Conservation (phyloP, 2,888 invertebrate genomes). For the Lingula anatina region DNA sequence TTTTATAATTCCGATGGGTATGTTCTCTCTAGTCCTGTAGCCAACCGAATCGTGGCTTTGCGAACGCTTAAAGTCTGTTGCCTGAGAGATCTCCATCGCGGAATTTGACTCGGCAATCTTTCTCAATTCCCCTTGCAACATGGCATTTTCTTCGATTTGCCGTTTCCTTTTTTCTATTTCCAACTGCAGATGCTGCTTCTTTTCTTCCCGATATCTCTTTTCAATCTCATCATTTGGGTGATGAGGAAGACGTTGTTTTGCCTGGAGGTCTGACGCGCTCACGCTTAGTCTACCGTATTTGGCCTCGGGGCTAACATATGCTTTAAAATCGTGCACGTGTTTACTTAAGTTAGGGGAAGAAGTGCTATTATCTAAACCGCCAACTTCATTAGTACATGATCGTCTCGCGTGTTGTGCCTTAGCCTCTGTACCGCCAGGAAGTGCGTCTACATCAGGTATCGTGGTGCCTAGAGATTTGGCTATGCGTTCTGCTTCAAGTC, state of each 20-base stretch:
- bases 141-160: conserved; percentile 60
- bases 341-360: neutral
- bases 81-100: no score
- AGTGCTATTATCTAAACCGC: no score
- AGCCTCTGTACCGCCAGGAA: neutral
- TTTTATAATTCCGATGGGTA: conserved; percentile 43
- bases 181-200: conserved; percentile 59
- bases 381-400: no score
- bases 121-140: conserved; percentile 57
- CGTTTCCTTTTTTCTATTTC: conserved; percentile 62
- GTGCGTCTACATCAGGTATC: no score
- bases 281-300: neutral
- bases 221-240: conserved; percentile 54
- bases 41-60: no score
- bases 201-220: conserved; percentile 57
- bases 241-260: conserved; percentile 1
- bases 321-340: neutral
- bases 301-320: neutral
- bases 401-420: neutral
- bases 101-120: no score
- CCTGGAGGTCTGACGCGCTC: neutral
- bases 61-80: no score
- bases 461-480: neutral
- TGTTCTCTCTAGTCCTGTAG: no score
- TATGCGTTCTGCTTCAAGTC: conserved; percentile 4